Evolutionary conservation across 2,113 vertebrate species (phyloP), one percentile per base, ranked within the genome.

Genomic region (Laterallus jamaicensis): DNA sequence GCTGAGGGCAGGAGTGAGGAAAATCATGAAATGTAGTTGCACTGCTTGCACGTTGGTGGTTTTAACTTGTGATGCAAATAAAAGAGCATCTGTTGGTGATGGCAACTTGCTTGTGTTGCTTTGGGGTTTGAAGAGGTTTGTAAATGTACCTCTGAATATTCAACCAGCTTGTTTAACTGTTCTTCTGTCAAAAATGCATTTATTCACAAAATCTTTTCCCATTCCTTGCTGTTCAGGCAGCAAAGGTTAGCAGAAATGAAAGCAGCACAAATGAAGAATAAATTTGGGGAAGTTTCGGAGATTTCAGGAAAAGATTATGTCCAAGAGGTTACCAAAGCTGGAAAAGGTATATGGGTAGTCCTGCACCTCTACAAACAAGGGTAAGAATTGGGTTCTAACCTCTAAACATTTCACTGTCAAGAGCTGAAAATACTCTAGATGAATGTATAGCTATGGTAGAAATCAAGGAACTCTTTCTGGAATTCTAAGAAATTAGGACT

Each of bases 321-420:
- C 94, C 98, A 99, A 82, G 99, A 99, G 97, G 98, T 99, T 78
- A 99, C 99, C 10, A 98, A 99, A 97, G 99, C 99, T 24, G 98
- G 99, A 79, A 98, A 98, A 5, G 98, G 97, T 39, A 97, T 99
- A 92, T 99, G 99, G 99, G 99, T 99, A 67, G 96, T 99, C 89
- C 95, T 99, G 95, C 99, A 99, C 76, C 99, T 99, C 95, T 99
- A 99, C 98, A 99, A 99, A 91, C 99, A 98, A 97, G 99, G 99
- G 99, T 99, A 98, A 98, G 93, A 77, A 55, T 63, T 89, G 75
- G 8, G 7, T 89, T 82, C 85, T 66, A 67, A 56, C 32, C 15
- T 52, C 60, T 56, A 84, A 88, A 71, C 17, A 28, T 92, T 83
- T 69, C 35, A 19, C n/a, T 87, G 19, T 62, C 67, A 74, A 2